A percentile compares a stretch with the other conserved stretches of the same genome.
Conservation (phyloP, 2,888 invertebrate species). For the Xestobium rufovillosum region DNA sequence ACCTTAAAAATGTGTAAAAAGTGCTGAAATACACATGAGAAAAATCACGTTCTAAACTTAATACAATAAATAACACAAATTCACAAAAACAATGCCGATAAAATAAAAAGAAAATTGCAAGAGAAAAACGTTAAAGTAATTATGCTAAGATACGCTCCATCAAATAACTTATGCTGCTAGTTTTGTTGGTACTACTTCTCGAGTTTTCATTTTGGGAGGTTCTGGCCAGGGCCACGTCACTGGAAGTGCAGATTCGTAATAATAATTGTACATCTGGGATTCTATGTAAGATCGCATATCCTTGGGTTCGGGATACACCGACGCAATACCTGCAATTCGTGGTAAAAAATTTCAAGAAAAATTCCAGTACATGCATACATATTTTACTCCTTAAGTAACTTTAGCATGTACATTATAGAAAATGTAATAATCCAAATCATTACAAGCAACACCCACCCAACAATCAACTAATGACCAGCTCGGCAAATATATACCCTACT, state of each 20-base stretch:
- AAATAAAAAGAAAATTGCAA: too few species aligned
- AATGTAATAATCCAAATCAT: constrained; percentile 5
- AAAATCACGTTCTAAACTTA: too few species aligned
- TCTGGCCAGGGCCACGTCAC: constrained; percentile 56
- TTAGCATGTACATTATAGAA: not conserved
- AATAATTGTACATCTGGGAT: constrained; percentile 67
- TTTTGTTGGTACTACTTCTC: constrained; percentile 34
- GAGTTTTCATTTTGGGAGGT: constrained; percentile 34
- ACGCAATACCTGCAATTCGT: constrained; percentile 68
- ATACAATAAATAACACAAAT: too few species aligned
- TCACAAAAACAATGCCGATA: too few species aligned
- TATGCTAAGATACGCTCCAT: too few species aligned
- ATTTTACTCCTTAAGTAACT: not conserved
- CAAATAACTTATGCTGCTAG: constrained; percentile 31
- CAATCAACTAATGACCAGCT: too few species aligned
- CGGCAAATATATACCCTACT: too few species aligned
- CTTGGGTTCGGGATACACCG: constrained; percentile 78
- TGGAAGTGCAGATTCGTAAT: constrained; percentile 73
- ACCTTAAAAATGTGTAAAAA: too few species aligned
- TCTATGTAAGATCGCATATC: constrained; percentile 65
- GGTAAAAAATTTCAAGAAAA: constrained; percentile 17
- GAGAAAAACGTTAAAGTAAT: too few species aligned
- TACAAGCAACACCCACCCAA: too few species aligned
- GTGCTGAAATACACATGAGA: too few species aligned
- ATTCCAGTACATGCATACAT: constrained; percentile 1